Percentiles rank a stretch among this genome's conserved stretches.
Evolutionary conservation across 1,140 invertebrate species (phyloP).

Genomic region (Macrotrachela quadricornifera): DNA sequence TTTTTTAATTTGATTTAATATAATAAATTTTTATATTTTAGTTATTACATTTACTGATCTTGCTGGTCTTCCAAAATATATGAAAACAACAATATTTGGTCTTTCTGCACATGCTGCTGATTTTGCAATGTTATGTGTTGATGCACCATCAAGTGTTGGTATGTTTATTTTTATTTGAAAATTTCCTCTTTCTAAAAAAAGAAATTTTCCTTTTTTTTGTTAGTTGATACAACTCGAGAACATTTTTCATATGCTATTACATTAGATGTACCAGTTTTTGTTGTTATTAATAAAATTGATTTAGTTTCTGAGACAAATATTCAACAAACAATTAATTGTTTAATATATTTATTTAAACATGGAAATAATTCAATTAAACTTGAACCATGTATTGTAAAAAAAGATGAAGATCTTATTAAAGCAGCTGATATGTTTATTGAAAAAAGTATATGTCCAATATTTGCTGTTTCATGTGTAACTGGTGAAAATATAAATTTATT

Average conservation of each 20-base stretch:
- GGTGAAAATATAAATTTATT: conserved; percentile 42
- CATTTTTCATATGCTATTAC: conserved; percentile 84
- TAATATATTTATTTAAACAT: conserved; percentile 80
- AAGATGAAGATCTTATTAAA: conserved; percentile 79
- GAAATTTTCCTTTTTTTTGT: conserved; percentile 76
- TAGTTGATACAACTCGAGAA: conserved; percentile 97
- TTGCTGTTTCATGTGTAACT: conserved; percentile 78
- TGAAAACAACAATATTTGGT: conserved; percentile 79
- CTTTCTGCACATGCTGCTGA: conserved; percentile 79
- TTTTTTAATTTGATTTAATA: too few species aligned
- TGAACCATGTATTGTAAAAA: conserved; percentile 81
- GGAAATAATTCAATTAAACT: conserved; percentile 57
- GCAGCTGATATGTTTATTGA: conserved; percentile 67
- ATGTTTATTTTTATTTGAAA: neutral
- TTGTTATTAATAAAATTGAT: conserved; percentile 94
- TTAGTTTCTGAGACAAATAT: conserved; percentile 94
- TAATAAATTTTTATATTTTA: too few species aligned
- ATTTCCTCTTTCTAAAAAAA: conserved; percentile 29
- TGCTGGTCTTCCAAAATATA: conserved; percentile 83
- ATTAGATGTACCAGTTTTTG: conserved; percentile 87
- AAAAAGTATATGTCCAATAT: conserved; percentile 46
- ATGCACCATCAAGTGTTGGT: conserved; percentile 31
- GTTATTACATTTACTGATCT: conserved; percentile 76
- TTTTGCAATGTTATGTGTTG: conserved; percentile 72
- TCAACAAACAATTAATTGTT: conserved; percentile 70